phyloP scores from a whole-genome alignment of 2,113 vertebrate genomes.

The Syngnathus scovelli region DNA sequence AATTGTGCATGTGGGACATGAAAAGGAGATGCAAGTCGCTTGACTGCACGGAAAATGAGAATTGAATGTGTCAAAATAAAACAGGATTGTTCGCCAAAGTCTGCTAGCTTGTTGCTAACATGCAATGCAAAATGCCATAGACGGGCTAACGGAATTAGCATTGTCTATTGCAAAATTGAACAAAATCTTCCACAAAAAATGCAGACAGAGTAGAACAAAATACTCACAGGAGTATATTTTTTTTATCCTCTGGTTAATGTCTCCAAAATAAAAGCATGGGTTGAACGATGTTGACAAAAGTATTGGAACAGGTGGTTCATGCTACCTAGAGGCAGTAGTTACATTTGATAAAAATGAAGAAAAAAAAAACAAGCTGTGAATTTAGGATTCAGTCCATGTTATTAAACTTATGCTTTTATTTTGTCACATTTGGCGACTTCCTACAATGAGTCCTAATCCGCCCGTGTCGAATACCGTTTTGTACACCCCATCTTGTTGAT shows the following conservation, averaged over 20 bases:
- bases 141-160: not conserved
- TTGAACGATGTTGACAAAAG: no score
- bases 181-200: not conserved
- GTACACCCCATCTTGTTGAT: not conserved
- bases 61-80: not conserved
- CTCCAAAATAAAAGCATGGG: no score
- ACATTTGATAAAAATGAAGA: not conserved
- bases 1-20: not conserved
- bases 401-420: not conserved
- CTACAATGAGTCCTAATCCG: not conserved
- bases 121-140: not conserved
- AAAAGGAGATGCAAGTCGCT: not conserved
- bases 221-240: not conserved
- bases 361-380: no score
- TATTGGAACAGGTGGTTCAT: no score
- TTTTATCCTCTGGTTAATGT: not conserved
- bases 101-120: not conserved
- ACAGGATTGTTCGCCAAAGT: not conserved
- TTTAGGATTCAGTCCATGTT: no score
- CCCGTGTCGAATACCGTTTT: not conserved
- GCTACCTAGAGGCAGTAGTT: no score
- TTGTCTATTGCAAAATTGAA: not conserved
- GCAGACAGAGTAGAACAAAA: not conserved
- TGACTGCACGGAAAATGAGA: not conserved
- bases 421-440: not conserved